Conservation (phyloP, 2,797 vertebrate genomes). For the Mus spretus region DNA sequence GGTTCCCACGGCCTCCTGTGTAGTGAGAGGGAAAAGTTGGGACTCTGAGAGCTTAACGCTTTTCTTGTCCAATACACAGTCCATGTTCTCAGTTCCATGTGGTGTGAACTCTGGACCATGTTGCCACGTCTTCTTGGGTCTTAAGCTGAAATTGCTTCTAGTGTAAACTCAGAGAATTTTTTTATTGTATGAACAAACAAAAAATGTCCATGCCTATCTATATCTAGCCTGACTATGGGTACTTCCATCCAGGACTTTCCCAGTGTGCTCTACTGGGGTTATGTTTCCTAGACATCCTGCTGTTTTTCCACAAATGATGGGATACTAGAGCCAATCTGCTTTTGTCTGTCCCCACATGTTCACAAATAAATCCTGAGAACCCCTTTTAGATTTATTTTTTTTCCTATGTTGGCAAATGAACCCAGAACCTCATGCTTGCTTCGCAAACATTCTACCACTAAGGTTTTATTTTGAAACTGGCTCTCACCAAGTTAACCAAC, state of each 20-base stretch:
- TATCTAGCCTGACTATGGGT: neutral
- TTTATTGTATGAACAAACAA: neutral
- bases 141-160: slow-evolving; percentile 36
- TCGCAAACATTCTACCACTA: neutral
- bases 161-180: neutral
- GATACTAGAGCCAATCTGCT: neutral
- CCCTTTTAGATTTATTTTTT: neutral
- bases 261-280: neutral
- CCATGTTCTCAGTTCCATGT: neutral
- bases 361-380: neutral
- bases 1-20: neutral
- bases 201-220: neutral
- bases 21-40: neutral
- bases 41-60: neutral
- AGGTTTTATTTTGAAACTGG: neutral
- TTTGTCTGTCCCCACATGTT: neutral
- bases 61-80: neutral
- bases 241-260: neutral
- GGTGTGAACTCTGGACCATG: neutral
- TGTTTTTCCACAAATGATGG: neutral
- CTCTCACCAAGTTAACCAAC: neutral
- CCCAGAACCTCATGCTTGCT: neutral
- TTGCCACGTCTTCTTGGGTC: slow-evolving; percentile 8
- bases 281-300: neutral
- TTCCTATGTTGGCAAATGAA: neutral